A percentile compares a stretch with the other conserved stretches of the same genome.
Conservation (phyloP, 1,140 invertebrate genomes). For the Drosophila miranda region DNA sequence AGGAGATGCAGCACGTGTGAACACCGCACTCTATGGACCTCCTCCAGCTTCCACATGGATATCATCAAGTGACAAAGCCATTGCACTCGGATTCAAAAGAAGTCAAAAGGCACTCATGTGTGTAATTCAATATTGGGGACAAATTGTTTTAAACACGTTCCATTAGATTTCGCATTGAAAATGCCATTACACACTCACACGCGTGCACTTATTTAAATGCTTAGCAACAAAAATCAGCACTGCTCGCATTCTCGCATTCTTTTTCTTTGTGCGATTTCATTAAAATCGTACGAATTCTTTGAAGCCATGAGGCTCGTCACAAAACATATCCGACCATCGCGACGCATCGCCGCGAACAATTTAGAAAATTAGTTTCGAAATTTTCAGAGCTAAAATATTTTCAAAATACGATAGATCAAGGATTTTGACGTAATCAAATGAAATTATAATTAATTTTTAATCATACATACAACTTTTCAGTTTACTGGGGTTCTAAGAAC, state of each 20-base stretch:
- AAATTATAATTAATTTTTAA: neutral
- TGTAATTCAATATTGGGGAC: conserved; percentile 77
- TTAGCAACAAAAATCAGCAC: conserved; percentile 32
- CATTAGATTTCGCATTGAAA: conserved; percentile 68
- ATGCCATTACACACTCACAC: conserved; percentile 38
- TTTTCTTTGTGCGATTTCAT: no score
- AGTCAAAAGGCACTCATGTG: conserved; percentile 67
- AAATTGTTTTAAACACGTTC: conserved; percentile 80
- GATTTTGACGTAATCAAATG: neutral
- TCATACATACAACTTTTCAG: no score
- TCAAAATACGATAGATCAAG: no score
- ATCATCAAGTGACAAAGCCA: conserved; percentile 12
- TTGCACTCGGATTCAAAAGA: conserved; percentile 28
- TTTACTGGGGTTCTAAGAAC: no score
- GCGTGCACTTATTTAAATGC: conserved; percentile 49
- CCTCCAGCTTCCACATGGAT: neutral
- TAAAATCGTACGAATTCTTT: no score
- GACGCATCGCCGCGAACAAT: no score
- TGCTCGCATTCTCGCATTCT: neutral
- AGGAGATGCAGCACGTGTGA: no score
- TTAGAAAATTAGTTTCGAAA: no score
- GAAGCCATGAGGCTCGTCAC: no score
- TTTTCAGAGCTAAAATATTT: no score
- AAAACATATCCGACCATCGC: no score
- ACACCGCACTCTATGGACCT: no score